Evolutionary conservation across 2,113 vertebrate species (phyloP).

Genomic region (Anoplopoma fimbria): DNA sequence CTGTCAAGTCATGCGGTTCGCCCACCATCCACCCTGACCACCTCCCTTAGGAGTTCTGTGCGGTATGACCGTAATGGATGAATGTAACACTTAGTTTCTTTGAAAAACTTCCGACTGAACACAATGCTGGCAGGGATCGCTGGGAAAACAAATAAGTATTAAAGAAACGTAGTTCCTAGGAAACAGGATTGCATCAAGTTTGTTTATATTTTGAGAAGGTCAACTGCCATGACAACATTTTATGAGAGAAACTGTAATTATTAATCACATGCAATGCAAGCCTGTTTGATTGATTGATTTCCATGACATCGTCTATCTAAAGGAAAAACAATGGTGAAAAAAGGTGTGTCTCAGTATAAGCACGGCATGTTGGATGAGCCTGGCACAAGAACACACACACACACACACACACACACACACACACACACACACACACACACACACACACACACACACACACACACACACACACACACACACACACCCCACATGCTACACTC

Average conservation of each 20-base stretch:
- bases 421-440: no score
- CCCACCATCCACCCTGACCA: no score
- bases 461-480: no score
- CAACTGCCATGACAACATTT: not conserved
- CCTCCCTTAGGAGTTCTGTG: not conserved
- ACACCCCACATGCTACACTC: not conserved
- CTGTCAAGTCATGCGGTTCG: no score
- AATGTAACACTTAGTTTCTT: not conserved
- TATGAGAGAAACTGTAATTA: constrained; percentile 13
- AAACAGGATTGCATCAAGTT: not conserved
- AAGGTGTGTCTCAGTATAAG: constrained; percentile 13
- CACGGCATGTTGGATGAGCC: not conserved
- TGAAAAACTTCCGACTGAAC: not conserved
- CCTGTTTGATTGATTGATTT: not conserved
- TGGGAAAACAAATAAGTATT: not conserved
- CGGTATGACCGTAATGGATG: not conserved
- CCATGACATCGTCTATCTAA: not conserved
- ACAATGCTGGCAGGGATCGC: not conserved
- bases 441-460: no score
- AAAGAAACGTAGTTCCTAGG: not conserved
- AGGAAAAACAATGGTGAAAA: not conserved
- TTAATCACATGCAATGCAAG: not conserved
- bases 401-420: no score
- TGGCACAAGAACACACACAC: not conserved
- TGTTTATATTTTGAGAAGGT: constrained; percentile 4